Evolutionary conservation across 2,888 invertebrate species (phyloP).

Genomic region (Drosophila limbata): DNA sequence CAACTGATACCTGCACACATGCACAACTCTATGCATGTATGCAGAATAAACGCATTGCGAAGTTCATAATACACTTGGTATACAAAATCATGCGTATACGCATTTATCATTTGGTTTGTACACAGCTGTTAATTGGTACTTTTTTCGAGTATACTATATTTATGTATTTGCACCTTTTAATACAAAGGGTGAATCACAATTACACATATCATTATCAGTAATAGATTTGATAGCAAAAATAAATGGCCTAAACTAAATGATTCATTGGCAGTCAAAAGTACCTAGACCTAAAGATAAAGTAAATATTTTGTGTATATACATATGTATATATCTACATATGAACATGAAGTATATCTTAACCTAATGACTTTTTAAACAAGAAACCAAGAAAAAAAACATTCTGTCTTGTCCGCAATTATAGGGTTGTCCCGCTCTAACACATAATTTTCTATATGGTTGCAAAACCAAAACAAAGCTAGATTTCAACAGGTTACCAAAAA

Average conservation of each 20-base stretch:
- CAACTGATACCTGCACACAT: background rate
- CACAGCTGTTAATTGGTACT: background rate
- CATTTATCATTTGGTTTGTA: background rate
- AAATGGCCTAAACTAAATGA: constrained; percentile 24
- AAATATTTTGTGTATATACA: background rate
- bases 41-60: constrained; percentile 2
- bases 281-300: background rate
- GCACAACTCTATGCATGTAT: constrained; percentile 8
- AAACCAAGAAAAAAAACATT: background rate
- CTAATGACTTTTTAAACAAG: constrained; percentile 9
- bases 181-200: constrained; percentile 35
- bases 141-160: background rate
- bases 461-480: constrained; percentile 19
- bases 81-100: constrained; percentile 2
- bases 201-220: constrained; percentile 33
- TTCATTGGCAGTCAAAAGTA: constrained; percentile 24
- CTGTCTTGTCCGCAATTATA: background rate
- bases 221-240: constrained; percentile 35
- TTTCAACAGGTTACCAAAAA: constrained; percentile 10
- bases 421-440: constrained; percentile 8
- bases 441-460: background rate
- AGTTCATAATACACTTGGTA: constrained; percentile 8
- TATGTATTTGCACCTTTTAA: background rate
- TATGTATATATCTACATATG: background rate
- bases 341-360: background rate